Conservation (phyloP, 1,140 invertebrate species). For the Patella vulgata region DNA sequence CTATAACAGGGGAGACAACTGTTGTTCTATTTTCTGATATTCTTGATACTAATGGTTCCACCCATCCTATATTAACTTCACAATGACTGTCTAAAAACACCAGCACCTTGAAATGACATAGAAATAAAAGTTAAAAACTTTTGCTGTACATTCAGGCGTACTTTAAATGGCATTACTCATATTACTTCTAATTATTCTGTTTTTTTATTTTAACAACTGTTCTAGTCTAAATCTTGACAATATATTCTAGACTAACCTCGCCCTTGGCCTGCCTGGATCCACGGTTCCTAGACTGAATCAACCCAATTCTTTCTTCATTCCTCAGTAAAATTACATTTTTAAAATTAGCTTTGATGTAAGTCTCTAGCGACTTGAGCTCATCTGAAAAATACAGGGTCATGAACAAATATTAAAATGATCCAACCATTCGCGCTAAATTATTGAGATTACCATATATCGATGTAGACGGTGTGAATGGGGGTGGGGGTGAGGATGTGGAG, state of each 20-base stretch:
- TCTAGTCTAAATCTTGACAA: too few species aligned
- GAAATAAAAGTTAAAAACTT: too few species aligned
- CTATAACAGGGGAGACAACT: constrained; percentile 88
- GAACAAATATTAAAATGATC: too few species aligned
- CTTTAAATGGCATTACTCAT: constrained; percentile 91
- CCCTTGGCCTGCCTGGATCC: constrained; percentile 83
- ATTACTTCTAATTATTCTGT: constrained; percentile 88
- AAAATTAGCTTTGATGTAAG: constrained; percentile 77
- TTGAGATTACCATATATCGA: too few species aligned
- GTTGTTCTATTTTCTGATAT: constrained; percentile 86
- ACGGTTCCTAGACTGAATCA: constrained; percentile 91
- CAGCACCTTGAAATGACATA: constrained; percentile 78
- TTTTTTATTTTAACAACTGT: too few species aligned
- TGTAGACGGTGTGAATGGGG: too few species aligned
- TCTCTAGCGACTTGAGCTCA: constrained; percentile 86
- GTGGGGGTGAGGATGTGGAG: too few species aligned
- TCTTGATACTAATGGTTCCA: constrained; percentile 90
- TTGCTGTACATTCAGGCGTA: too few species aligned
- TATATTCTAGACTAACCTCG: constrained; percentile 71
- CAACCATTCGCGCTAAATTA: too few species aligned
- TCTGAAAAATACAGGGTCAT: constrained; percentile 69
- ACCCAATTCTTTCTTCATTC: constrained; percentile 83
- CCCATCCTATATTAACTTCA: constrained; percentile 94
- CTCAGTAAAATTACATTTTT: constrained; percentile 79
- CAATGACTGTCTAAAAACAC: constrained; percentile 97